Evolutionary conservation across 1,140 invertebrate species (phyloP).

Genomic region (Formica exsecta): DNA sequence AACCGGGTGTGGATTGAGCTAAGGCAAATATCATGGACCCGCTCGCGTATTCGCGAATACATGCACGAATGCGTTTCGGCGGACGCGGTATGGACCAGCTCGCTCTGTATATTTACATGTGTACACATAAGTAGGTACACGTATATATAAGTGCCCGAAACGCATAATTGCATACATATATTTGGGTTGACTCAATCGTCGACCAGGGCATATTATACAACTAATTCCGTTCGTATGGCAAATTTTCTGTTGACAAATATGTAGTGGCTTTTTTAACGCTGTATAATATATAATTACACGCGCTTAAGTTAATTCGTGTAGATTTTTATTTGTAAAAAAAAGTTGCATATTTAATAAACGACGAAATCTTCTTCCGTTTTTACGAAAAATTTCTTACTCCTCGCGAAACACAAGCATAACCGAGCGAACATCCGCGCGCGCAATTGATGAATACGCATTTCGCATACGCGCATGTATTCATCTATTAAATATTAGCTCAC

Average conservation of each 20-base stretch:
- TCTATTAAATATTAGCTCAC: conserved; percentile 75
- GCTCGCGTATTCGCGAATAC: conserved; percentile 73
- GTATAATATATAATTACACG: neutral
- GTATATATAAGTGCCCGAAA: conserved; percentile 65
- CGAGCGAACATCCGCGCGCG: neutral
- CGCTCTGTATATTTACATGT: conserved; percentile 71
- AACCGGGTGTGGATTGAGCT: conserved; percentile 79
- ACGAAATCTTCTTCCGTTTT: neutral
- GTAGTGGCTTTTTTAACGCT: neutral
- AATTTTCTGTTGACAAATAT: conserved; percentile 10
- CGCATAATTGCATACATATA: conserved; percentile 69
- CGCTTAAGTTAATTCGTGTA: neutral
- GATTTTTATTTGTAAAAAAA: conserved; percentile 14
- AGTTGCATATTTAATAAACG: too few relatives aligned
- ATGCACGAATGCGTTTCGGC: conserved; percentile 78
- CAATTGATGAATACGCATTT: neutral
- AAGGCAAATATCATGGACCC: conserved; percentile 80
- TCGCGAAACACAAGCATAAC: neutral
- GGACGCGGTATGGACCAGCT: conserved; percentile 74
- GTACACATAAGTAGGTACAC: conserved; percentile 73
- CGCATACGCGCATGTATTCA: conserved; percentile 23
- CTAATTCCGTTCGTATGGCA: conserved; percentile 18
- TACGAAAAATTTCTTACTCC: neutral
- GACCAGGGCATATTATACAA: conserved; percentile 43
- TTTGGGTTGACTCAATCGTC: conserved; percentile 63